Evolutionary conservation across 2,797 vertebrate species (phyloP).

Genomic region (Falco concolor): DNA sequence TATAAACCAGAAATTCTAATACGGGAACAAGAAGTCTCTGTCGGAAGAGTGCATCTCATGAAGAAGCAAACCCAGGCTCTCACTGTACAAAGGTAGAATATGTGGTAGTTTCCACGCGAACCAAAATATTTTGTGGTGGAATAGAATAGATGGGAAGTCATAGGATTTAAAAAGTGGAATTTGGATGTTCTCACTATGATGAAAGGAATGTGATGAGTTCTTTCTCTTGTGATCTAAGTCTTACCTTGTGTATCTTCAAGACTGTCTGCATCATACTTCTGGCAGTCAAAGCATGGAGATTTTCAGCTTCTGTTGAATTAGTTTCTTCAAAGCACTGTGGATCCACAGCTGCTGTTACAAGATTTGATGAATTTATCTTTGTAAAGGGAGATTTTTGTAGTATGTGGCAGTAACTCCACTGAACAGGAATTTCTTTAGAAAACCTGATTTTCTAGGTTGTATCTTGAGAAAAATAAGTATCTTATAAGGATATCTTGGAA

Average conservation of each 20-base stretch:
- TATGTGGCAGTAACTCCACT: not conserved
- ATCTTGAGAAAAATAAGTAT: not conserved
- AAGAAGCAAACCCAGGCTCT: constrained; percentile 81
- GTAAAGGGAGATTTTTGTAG: not conserved
- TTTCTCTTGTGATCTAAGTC: not conserved
- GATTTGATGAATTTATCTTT: not conserved
- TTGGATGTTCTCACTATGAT: not conserved
- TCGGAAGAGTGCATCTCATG: constrained; percentile 83
- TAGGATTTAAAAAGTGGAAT: fast-evolving
- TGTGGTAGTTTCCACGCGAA: not conserved
- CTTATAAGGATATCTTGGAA: not conserved
- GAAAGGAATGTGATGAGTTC: not conserved
- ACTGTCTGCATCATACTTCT: not conserved
- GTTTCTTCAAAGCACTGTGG: not conserved
- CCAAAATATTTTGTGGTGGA: not conserved
- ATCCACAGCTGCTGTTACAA: not conserved
- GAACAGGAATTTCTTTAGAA: not conserved
- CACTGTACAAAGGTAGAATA: constrained; percentile 76
- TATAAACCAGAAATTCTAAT: constrained; percentile 87
- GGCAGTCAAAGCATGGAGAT: not conserved
- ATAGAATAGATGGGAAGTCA: not conserved
- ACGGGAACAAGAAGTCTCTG: constrained; percentile 81
- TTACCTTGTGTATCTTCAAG: not conserved
- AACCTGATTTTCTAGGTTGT: not conserved
- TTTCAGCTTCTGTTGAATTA: not conserved